Conservation (phyloP, 1,140 invertebrate species). For the Drosophila ercepeae region DNA sequence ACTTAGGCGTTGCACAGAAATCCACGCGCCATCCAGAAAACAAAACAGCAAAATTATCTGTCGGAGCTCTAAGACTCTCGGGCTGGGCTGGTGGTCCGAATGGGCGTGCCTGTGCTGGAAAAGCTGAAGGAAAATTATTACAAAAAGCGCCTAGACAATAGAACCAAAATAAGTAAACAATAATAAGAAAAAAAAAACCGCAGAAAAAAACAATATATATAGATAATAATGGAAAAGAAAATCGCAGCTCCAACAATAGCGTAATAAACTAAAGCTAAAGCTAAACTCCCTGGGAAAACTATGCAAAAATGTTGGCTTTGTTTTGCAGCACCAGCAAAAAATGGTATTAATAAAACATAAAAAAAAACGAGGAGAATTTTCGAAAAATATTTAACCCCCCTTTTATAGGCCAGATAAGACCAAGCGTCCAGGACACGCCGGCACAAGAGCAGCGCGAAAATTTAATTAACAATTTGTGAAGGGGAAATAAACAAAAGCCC, state of each 20-base stretch:
- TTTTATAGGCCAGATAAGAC: conserved; percentile 22
- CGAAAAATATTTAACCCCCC: conserved; percentile 64
- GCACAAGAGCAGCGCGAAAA: conserved; percentile 36
- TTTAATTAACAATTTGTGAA: conserved; percentile 69
- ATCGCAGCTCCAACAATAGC: conserved; percentile 57
- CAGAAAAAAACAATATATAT: conserved; percentile 20
- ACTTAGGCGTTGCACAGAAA: conserved; percentile 47
- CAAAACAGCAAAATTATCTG: conserved; percentile 66
- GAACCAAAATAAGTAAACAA: conserved; percentile 69
- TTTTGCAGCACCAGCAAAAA: conserved; percentile 44
- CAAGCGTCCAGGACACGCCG: conserved; percentile 6
- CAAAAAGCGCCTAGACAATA: conserved; percentile 65
- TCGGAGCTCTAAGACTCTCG: conserved; percentile 15
- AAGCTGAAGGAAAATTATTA: conserved; percentile 56
- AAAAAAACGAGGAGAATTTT: conserved; percentile 22
- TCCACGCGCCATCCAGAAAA: conserved; percentile 54
- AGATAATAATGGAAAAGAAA: conserved; percentile 8
- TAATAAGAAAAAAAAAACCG: conserved; percentile 45
- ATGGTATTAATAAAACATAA: conserved; percentile 37
- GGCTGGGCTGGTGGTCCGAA: conserved; percentile 4
- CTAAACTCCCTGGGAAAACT: conserved; percentile 52
- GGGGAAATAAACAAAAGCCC: conserved; percentile 48
- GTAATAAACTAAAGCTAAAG: conserved; percentile 70
- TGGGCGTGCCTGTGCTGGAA: conserved; percentile 11
- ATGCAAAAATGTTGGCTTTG: conserved; percentile 48